phyloP scores from a whole-genome alignment of 2,797 vertebrate species.

The Melanogrammus aeglefinus region DNA sequence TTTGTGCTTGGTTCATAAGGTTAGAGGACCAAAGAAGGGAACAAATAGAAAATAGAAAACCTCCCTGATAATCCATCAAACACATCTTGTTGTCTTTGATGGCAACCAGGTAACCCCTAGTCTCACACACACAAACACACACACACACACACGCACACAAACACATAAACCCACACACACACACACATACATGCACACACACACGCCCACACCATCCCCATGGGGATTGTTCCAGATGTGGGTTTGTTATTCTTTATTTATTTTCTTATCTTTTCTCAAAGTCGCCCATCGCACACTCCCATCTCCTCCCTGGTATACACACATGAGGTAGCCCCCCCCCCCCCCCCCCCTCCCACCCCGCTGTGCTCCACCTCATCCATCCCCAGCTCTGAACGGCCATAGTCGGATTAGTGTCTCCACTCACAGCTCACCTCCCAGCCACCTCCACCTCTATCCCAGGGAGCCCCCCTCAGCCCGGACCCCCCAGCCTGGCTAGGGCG shows the following conservation, averaged over 20 bases:
- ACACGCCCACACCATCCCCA: background rate
- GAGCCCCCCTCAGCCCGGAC: too few species aligned
- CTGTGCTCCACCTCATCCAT: conserved; percentile 23
- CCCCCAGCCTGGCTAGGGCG: too few species aligned
- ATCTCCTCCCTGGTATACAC: too few species aligned
- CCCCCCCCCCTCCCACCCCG: background rate
- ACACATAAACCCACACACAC: too few species aligned
- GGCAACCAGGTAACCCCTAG: conserved; percentile 21
- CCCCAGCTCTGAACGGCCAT: conserved; percentile 24
- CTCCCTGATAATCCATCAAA: conserved; percentile 39
- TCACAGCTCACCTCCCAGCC: conserved; percentile 15
- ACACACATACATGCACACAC: too few species aligned
- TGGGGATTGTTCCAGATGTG: conserved; percentile 6
- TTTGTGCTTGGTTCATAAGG: conserved; percentile 36
- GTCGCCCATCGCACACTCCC: background rate
- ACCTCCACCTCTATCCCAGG: conserved; percentile 21
- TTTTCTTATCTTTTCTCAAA: background rate
- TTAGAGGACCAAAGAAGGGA: conserved; percentile 13
- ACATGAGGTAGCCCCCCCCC: conserved; percentile 18
- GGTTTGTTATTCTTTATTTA: conserved; percentile 11
- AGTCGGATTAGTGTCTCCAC: conserved; percentile 28
- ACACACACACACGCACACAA: too few species aligned
- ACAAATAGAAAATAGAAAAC: conserved; percentile 45
- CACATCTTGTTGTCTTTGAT: conserved; percentile 22
- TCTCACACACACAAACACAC: too few species aligned